phyloP scores from a whole-genome alignment of 2,888 invertebrate genomes.

The Amiota minor region DNA sequence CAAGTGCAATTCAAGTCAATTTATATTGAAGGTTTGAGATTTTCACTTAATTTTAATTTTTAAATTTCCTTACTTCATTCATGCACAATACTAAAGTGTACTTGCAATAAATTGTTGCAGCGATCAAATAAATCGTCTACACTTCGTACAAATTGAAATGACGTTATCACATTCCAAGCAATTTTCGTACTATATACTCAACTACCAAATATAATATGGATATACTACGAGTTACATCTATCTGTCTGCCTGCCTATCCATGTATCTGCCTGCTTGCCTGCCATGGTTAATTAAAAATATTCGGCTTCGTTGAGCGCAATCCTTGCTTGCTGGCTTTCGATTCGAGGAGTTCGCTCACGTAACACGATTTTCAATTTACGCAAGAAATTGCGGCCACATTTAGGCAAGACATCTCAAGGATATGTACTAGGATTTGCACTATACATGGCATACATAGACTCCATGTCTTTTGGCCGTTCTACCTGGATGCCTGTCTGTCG shows the following conservation, averaged over 20 bases:
- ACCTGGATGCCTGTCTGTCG: not conserved
- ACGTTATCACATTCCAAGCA: slow-evolving; percentile 17
- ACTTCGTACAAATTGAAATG: not conserved
- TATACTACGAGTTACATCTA: too few relatives aligned
- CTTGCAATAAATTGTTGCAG: slow-evolving; percentile 15
- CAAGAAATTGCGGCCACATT: slow-evolving; percentile 23
- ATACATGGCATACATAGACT: not conserved
- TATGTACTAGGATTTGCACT: not conserved
- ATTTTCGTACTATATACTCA: not conserved
- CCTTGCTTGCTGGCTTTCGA: not conserved
- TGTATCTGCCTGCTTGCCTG: not conserved
- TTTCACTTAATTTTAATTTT: too few relatives aligned
- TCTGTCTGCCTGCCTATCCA: too few relatives aligned
- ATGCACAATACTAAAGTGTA: not conserved
- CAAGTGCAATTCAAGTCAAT: not conserved
- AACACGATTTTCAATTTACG: slow-evolving; percentile 26
- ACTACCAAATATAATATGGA: not conserved
- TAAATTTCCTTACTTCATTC: too few relatives aligned
- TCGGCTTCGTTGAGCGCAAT: not conserved
- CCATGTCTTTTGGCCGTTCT: not conserved
- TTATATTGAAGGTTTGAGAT: too few relatives aligned
- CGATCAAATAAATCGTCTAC: slow-evolving; percentile 17
- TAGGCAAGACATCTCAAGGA: slow-evolving; percentile 1
- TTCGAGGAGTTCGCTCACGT: slow-evolving; percentile 16
- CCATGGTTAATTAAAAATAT: slow-evolving; percentile 23